A percentile compares a stretch with the other conserved stretches of the same genome.
Conservation (phyloP, 2,888 invertebrate species). For the Pterostichus niger region DNA sequence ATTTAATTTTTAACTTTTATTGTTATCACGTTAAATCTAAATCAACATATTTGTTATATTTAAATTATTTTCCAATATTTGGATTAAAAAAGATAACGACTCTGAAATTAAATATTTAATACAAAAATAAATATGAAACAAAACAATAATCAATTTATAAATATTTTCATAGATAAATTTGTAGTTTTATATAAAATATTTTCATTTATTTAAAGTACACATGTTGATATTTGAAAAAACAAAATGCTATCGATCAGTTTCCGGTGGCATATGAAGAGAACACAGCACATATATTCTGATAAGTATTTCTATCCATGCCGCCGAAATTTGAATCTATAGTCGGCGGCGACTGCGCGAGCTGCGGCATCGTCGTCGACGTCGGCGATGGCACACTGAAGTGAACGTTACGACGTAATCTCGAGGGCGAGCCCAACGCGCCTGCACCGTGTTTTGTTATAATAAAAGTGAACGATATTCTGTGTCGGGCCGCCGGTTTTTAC, state of each 20-base stretch:
- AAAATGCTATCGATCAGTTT: conserved; percentile 23
- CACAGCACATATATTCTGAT: conserved; percentile 60
- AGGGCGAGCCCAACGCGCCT: conserved; percentile 11
- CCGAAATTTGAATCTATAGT: conserved; percentile 67
- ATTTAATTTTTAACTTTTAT: too few relatives aligned
- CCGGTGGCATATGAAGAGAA: not conserved
- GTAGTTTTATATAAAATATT: not conserved
- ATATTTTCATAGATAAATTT: too few relatives aligned
- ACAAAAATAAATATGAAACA: too few relatives aligned
- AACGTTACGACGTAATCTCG: conserved; percentile 66
- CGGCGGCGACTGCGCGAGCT: conserved; percentile 37
- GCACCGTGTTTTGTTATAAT: conserved; percentile 66
- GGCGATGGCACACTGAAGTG: conserved; percentile 21
- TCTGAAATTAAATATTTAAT: too few relatives aligned
- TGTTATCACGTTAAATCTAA: too few relatives aligned
- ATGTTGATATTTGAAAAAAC: conserved; percentile 2
- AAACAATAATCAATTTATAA: too few relatives aligned
- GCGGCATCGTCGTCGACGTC: not conserved
- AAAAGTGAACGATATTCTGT: conserved; percentile 65
- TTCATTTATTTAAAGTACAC: not conserved
- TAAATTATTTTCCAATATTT: too few relatives aligned
- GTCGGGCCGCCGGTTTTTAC: conserved; percentile 57
- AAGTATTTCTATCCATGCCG: conserved; percentile 50
- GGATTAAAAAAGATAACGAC: too few relatives aligned
- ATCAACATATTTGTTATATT: too few relatives aligned